These are phyloP conservation scores for Mythimna impura DNA, from an alignment of 2,888 invertebrate species.

Conservation along the genomic window DNA sequence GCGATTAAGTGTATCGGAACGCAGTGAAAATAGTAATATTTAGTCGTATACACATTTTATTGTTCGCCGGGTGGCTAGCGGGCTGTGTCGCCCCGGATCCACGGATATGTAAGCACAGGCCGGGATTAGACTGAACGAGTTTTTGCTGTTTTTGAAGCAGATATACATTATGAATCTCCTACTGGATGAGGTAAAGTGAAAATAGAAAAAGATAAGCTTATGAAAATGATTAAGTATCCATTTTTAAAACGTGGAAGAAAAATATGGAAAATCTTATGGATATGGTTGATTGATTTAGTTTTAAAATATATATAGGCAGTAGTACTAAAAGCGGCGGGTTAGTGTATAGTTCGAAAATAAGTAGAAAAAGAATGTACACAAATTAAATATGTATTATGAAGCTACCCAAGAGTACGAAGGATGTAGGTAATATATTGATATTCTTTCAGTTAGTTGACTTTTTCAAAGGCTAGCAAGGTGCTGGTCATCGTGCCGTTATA, in stretches of 20 bases:
- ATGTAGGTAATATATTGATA: background rate
- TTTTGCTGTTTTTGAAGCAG: conserved; percentile 14
- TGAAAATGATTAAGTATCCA: no score
- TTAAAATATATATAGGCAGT: no score
- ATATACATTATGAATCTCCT: background rate
- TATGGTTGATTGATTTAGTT: no score
- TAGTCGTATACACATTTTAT: conserved; percentile 74
- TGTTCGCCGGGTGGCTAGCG: conserved; percentile 79
- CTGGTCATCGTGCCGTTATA: background rate
- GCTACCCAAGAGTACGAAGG: background rate
- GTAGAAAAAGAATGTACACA: no score
- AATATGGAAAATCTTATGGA: no score
- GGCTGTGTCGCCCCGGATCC: conserved; percentile 77
- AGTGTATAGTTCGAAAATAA: no score
- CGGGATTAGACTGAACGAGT: conserved; percentile 63
- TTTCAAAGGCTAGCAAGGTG: background rate
- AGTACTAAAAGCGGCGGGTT: no score
- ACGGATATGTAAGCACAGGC: conserved; percentile 74
- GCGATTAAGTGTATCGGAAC: conserved; percentile 67
- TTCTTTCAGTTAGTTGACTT: background rate
- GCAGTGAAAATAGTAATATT: conserved; percentile 73
- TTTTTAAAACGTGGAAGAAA: no score
- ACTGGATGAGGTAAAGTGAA: no score
- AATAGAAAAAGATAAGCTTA: no score
- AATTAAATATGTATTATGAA: background rate